Conservation (phyloP, 2,888 invertebrate species). For the Acrobasis consociella region DNA sequence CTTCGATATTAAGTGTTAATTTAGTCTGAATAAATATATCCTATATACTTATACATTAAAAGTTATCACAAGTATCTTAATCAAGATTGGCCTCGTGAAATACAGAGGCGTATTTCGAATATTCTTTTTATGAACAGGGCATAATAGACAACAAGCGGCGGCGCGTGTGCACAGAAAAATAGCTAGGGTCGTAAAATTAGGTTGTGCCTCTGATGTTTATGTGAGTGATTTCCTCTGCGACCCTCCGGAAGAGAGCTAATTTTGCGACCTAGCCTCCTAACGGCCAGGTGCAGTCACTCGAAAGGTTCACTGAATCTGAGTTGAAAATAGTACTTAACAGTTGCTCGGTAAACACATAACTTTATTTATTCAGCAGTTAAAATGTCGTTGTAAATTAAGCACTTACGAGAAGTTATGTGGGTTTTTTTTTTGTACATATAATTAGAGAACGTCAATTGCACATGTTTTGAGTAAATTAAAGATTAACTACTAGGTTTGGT, state of each 20-base stretch:
- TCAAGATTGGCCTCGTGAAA: background rate
- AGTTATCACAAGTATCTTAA: background rate
- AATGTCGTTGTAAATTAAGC: background rate
- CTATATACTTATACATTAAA: too few relatives aligned
- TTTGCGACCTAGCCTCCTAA: background rate
- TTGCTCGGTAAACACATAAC: background rate
- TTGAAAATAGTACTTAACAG: background rate
- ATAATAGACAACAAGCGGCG: conserved; percentile 18
- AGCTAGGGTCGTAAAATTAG: conserved; percentile 29
- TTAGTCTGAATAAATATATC: too few relatives aligned
- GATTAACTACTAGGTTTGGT: too few relatives aligned
- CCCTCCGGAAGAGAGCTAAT: conserved; percentile 13
- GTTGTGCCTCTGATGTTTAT: conserved; percentile 14
- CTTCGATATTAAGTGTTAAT: too few relatives aligned
- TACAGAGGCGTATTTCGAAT: conserved; percentile 1
- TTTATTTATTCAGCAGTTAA: background rate
- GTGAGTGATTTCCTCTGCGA: conserved; percentile 18
- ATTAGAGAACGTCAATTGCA: too few relatives aligned
- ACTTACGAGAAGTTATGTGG: too few relatives aligned
- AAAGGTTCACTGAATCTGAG: conserved; percentile 13
- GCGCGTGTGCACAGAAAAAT: conserved; percentile 28
- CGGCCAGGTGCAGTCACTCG: conserved; percentile 13
- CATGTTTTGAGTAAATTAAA: too few relatives aligned
- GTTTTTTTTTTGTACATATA: too few relatives aligned
- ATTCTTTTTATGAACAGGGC: background rate